These are phyloP conservation scores for Thamnophis elegans DNA, from an alignment of 2,797 vertebrate species.

Conservation along the genomic window DNA sequence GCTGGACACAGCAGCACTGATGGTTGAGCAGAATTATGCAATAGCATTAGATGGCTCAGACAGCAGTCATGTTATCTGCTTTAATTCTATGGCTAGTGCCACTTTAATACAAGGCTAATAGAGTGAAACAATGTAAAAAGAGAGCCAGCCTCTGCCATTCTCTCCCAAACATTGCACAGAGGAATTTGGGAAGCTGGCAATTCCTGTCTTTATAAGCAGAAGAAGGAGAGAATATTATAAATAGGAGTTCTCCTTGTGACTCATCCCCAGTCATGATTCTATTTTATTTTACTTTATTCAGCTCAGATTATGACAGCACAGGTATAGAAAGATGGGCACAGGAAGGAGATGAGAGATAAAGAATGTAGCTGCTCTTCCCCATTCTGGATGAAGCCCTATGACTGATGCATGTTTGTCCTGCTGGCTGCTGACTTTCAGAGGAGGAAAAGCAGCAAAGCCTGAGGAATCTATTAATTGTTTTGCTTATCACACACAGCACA, in stretches of 20 bases:
- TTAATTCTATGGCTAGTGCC: neutral
- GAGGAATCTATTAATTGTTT: neutral
- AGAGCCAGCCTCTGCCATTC: neutral
- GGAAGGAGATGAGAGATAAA: neutral
- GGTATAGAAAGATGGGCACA: neutral
- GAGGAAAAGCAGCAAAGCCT: neutral
- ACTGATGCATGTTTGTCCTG: neutral
- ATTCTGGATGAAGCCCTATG: neutral
- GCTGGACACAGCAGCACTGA: neutral
- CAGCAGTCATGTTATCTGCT: neutral
- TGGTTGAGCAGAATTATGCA: neutral
- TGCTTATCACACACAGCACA: neutral
- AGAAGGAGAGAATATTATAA: neutral
- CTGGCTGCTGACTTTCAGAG: neutral
- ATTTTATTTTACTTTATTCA: conserved; percentile 12
- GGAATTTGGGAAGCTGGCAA: neutral
- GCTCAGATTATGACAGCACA: neutral
- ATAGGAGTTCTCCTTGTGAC: neutral
- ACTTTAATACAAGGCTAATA: neutral
- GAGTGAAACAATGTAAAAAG: neutral
- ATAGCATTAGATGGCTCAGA: neutral
- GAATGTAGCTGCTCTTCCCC: neutral
- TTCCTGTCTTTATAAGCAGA: neutral
- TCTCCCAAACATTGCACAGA: neutral
- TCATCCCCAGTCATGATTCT: neutral